Conservation (phyloP, 1,140 invertebrate genomes). For the Microvelia longipes region DNA sequence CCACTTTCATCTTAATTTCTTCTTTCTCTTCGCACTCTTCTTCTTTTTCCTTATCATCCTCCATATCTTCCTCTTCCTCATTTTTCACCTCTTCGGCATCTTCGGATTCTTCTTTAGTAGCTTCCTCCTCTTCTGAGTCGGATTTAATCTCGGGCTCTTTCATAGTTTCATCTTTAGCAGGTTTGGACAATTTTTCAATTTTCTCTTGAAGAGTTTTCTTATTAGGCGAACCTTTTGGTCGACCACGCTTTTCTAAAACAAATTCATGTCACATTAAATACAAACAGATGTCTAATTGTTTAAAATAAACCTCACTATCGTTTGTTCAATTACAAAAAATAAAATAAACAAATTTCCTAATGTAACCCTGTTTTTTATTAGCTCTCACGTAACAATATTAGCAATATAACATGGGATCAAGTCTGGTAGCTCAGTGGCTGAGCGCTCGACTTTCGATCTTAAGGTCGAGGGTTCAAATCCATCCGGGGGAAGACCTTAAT, state of each 20-base stretch:
- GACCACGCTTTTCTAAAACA: conserved; percentile 10
- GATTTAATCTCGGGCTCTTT: conserved; percentile 2
- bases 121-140: background rate
- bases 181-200: conserved; percentile 4
- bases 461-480: too few relatives aligned
- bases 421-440: too few relatives aligned
- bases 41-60: conserved; percentile 2
- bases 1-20: conserved; percentile 1
- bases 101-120: conserved; percentile 18
- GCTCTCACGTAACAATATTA: too few relatives aligned
- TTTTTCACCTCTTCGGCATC: conserved; percentile 20
- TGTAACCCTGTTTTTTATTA: too few relatives aligned
- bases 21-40: background rate
- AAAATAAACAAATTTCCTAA: too few relatives aligned
- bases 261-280: too few relatives aligned
- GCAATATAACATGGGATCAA: too few relatives aligned
- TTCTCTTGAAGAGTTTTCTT: conserved; percentile 1
- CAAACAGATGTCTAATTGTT: too few relatives aligned
- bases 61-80: conserved; percentile 16
- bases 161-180: background rate
- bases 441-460: too few relatives aligned
- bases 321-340: too few relatives aligned
- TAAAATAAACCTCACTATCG: too few relatives aligned
- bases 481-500: too few relatives aligned
- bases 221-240: conserved; percentile 14